Evolutionary conservation across 1,140 invertebrate species (phyloP), one percentile per base, ranked within the genome.

Genomic region (Brachionus angularis): DNA sequence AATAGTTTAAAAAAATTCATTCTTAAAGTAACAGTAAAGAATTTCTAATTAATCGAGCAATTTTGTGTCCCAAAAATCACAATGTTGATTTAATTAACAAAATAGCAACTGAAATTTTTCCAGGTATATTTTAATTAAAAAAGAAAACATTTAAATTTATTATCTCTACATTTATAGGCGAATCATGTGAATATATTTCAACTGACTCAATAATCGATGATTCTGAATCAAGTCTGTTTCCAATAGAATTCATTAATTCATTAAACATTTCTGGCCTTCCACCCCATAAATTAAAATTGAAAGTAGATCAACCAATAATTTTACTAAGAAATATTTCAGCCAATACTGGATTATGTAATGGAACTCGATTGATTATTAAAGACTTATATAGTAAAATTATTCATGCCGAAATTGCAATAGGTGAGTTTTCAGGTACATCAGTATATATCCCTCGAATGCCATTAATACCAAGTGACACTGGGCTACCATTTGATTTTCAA

Each of bases 401-500:
- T 50, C 53, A 74, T n/a, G 73, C 46, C 14, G 62, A 52, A 52
- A 73, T 76, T 33, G 55, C 29, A 69, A 71, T 72, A 3, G 25
- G 73, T 49, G 16, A 18, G 33, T 73, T 77, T 12, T n/a, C 12
- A 31, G 50, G n/a, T 16, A 4, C 29, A 16, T n/a, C 25, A 31
- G 50, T 31, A n/a, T 73, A 74, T 27, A 74, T 78, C 3, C 74
- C 74, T 18, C 55, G 58, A 53, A 75, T 74, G 16, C 69, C 53
- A 5, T 3, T 76, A 10, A 70, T 72, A 29, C 75, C 75, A 49
- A 73, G 55, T 14, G 74, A 76, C 29, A n/a, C 8, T 12, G 72
- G 31, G 18, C 10, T 74, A 5, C 73, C 74, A 16, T 75, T 76
- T 72, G 78, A 83, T 64, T 83, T 85, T 72, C 80, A 80, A 75